These are phyloP conservation scores for Trididemnum miniatum DNA, from an alignment of 23 tunicate species.

Conservation along the genomic window DNA sequence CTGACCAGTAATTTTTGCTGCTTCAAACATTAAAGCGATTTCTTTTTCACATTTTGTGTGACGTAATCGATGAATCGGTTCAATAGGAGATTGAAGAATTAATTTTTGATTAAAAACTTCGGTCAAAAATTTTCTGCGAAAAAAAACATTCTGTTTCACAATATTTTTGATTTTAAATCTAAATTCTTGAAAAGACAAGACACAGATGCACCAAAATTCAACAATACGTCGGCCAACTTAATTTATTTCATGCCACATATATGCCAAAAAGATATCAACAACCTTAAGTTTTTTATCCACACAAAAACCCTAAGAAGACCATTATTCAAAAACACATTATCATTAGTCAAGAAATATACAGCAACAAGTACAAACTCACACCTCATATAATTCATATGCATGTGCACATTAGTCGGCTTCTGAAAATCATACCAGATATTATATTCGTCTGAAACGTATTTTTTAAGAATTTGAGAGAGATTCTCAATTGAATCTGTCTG, in stretches of 20 bases:
- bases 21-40: slow-evolving; percentile 55
- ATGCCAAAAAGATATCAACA: too few relatives aligned
- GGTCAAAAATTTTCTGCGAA: slow-evolving; percentile 66
- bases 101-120: slow-evolving; percentile 46
- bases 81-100: slow-evolving; percentile 17
- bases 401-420: slow-evolving; percentile 26
- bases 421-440: slow-evolving; percentile 79
- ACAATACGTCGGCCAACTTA: too few relatives aligned
- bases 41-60: slow-evolving; percentile 67
- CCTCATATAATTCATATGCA: slow-evolving; percentile 66
- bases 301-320: too few relatives aligned
- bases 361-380: too few relatives aligned
- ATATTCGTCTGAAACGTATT: slow-evolving; percentile 28
- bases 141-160: not conserved
- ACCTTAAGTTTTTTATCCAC: too few relatives aligned
- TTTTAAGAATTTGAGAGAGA: slow-evolving; percentile 38
- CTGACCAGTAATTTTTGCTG: slow-evolving; percentile 61
- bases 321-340: too few relatives aligned
- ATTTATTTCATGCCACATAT: too few relatives aligned
- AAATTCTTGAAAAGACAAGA: too few relatives aligned
- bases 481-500: slow-evolving; percentile 56
- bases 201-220: too few relatives aligned
- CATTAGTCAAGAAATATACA: too few relatives aligned
- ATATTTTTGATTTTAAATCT: too few relatives aligned
- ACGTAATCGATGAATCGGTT: slow-evolving; percentile 61